Base-by-base conservation (phyloP, 2,888 invertebrate species). In the Cybosia mesomella region DNA sequence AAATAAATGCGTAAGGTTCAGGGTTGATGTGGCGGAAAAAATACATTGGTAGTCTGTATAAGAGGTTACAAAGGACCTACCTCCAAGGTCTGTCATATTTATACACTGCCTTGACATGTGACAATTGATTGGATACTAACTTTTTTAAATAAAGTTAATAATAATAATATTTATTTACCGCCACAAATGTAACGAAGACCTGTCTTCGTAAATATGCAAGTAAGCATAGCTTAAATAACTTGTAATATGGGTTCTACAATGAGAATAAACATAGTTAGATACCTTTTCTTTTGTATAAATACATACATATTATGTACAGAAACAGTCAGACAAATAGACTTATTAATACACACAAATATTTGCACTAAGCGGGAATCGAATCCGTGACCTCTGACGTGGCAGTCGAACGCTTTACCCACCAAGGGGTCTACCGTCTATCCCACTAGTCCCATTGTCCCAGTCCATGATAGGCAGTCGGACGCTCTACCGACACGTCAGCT, bases 41-140 rank as follows among this genome's bases (percentile, higher is more conserved):
- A 78, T 77, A 80, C 78, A 80, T 76, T 74, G 59, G 63, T 66
- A 69, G 59, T 63, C 10, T 39, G 36, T 53, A 58, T 58, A 36
- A 58, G 63, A 63, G 36, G 24, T 69, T 43, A 60, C 55, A 54
- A 60, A 64, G 66, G 55, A 66, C 15, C 32, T 32, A 8, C 8
- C 53, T 36, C 34, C 18, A 39, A 55, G 66, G 34, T 28, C 10
- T 36, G 36, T 28, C 32, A 39, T 53, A 43, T 32, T 28, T 39
- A 66, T 43, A 57, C 55, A 61, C 8, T 66, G 22, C 66, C 66
- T 66, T 55, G 55, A n/a, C 61, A 61, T 57, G 61, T 66, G 57
- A 61, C 43, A 66, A 66, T 34, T 57, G 21, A 24, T n/a, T 18
- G 58, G 36, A 22, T 34, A 54, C 53, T 34, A 53, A 62, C 22